Evolutionary conservation across 2,888 invertebrate species (phyloP).

Genomic region (Stenoptilia bipunctidactyla): DNA sequence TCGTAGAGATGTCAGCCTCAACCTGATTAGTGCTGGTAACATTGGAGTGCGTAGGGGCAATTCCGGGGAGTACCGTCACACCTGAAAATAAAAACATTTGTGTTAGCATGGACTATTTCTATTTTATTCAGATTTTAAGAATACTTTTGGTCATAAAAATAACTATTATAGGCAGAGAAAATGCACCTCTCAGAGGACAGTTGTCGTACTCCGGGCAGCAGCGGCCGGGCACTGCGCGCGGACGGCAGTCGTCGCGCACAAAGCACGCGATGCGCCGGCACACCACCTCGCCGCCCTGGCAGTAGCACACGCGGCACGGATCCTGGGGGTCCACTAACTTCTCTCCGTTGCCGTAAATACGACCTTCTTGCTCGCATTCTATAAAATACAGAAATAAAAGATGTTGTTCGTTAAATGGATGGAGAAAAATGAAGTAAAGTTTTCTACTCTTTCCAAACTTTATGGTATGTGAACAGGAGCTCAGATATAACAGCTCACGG

Average conservation of each 20-base stretch:
- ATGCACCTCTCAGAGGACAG: slow-evolving; percentile 77
- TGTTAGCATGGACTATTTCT: too few relatives aligned
- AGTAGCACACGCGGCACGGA: slow-evolving; percentile 85
- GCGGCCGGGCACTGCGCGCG: slow-evolving; percentile 77
- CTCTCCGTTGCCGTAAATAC: slow-evolving; percentile 81
- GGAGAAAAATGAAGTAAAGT: too few relatives aligned
- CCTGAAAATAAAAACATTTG: slow-evolving; percentile 30
- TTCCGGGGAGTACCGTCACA: slow-evolving; percentile 41
- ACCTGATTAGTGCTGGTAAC: not conserved
- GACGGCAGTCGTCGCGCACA: slow-evolving; percentile 81
- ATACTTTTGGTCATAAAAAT: too few relatives aligned
- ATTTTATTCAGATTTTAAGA: too few relatives aligned
- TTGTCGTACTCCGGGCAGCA: slow-evolving; percentile 88
- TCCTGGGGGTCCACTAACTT: slow-evolving; percentile 78
- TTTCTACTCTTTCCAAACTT: too few relatives aligned
- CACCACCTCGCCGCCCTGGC: slow-evolving; percentile 83
- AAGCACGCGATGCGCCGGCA: slow-evolving; percentile 84
- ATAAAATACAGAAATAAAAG: too few relatives aligned
- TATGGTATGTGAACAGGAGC: too few relatives aligned
- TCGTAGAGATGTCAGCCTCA: slow-evolving; percentile 8
- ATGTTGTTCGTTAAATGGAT: too few relatives aligned
- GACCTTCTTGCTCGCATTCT: slow-evolving; percentile 84
- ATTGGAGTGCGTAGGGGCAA: slow-evolving; percentile 19
- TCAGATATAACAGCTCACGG: too few relatives aligned
- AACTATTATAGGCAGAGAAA: too few relatives aligned